A percentile compares a stretch with the other conserved stretches of the same genome.
These are phyloP conservation scores for Porites cylindrica DNA, from an alignment of 92 coral and sea anemone species.

Conservation along the genomic window DNA sequence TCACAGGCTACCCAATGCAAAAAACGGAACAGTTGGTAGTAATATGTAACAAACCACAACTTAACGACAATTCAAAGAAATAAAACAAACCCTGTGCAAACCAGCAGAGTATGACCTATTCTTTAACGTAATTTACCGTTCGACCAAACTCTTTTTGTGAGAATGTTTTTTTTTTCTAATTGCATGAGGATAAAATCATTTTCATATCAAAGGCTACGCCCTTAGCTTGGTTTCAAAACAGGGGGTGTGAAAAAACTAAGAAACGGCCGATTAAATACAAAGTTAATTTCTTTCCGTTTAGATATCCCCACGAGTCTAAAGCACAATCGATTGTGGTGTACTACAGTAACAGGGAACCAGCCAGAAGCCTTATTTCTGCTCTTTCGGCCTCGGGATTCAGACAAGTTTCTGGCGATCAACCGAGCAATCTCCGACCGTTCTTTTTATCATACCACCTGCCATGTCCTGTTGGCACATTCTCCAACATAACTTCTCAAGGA, in stretches of 20 bases:
- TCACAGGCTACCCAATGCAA: too few relatives aligned
- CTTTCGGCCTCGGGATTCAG: neutral
- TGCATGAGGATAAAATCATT: too few relatives aligned
- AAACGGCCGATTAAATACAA: neutral
- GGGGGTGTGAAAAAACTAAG: neutral
- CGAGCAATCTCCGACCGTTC: neutral
- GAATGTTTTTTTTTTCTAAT: too few relatives aligned
- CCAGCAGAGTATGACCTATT: too few relatives aligned
- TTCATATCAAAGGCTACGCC: neutral
- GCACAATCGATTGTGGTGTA: neutral
- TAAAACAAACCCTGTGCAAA: too few relatives aligned
- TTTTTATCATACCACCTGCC: neutral
- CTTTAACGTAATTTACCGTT: too few relatives aligned
- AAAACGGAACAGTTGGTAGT: too few relatives aligned
- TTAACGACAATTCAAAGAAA: too few relatives aligned
- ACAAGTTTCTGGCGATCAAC: neutral
- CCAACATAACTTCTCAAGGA: constrained; percentile 1
- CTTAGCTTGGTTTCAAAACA: neutral
- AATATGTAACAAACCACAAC: too few relatives aligned
- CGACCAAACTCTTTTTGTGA: too few relatives aligned
- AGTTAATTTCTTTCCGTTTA: too few relatives aligned
- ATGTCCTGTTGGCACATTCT: constrained; percentile 5
- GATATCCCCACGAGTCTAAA: neutral
- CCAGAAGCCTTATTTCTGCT: neutral
- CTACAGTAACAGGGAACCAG: neutral